Evolutionary conservation across 2,888 invertebrate species (phyloP).

Genomic region (Cyaniris semiargus): DNA sequence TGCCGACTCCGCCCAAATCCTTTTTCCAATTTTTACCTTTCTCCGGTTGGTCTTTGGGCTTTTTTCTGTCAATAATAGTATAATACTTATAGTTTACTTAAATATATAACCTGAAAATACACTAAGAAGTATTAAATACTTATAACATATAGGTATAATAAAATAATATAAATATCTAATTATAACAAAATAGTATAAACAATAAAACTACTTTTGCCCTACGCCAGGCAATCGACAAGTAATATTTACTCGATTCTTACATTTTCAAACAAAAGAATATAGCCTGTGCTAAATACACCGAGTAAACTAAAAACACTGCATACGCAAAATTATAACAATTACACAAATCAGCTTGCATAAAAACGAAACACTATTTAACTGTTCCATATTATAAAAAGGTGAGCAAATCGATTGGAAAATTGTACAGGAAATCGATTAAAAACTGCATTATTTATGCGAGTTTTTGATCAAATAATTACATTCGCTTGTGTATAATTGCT

Average conservation of each 20-base stretch:
- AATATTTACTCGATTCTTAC: background rate
- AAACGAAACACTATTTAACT: background rate
- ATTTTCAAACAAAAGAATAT: background rate
- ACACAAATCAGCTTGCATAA: conserved; percentile 16
- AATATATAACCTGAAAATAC: conserved; percentile 7
- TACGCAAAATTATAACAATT: conserved; percentile 4
- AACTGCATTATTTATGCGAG: background rate
- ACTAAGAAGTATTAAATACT: background rate
- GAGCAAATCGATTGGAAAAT: conserved; percentile 1
- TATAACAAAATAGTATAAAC: background rate
- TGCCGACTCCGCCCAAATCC: conserved; percentile 62
- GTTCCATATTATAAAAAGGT: conserved; percentile 17
- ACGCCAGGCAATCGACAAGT: background rate
- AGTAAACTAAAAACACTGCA: background rate
- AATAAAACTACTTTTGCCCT: background rate
- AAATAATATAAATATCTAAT: background rate
- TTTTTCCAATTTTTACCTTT: conserved; percentile 59
- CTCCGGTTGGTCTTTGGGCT: conserved; percentile 64
- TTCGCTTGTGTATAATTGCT: background rate
- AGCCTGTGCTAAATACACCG: background rate
- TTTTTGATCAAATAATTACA: background rate
- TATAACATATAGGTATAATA: background rate
- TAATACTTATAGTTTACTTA: conserved; percentile 33
- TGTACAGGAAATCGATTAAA: conserved; percentile 5
- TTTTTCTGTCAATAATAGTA: conserved; percentile 71